These are phyloP conservation scores for Phataginus tricuspis DNA, from an alignment of 2,797 vertebrate species.

Conservation along the genomic window DNA sequence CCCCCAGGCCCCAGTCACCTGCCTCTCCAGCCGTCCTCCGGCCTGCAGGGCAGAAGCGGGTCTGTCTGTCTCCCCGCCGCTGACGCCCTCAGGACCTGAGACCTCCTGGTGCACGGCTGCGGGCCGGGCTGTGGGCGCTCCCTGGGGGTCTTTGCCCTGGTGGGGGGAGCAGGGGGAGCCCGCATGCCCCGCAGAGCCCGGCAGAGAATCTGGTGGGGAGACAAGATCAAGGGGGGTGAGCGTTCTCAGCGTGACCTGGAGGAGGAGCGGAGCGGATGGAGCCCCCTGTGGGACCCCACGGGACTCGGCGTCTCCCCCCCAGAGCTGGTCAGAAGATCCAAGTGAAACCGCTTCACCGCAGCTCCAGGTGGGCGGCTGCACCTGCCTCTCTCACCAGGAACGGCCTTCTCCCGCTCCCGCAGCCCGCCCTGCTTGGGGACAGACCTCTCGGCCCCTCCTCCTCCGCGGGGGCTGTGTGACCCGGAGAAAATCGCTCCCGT, in stretches of 20 bases:
- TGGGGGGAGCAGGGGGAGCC: background rate
- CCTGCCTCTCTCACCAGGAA: background rate
- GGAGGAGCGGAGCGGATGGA: too few relatives aligned
- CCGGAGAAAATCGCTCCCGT: background rate
- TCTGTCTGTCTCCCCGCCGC: background rate
- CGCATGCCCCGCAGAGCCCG: background rate
- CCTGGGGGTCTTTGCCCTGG: background rate
- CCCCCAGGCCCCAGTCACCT: too few relatives aligned
- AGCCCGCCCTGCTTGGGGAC: background rate
- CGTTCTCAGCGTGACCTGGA: background rate
- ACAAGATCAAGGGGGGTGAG: too few relatives aligned
- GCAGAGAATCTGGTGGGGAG: background rate
- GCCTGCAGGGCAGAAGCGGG: background rate
- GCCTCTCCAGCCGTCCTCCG: background rate
- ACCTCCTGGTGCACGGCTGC: accelerated
- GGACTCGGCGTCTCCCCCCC: background rate
- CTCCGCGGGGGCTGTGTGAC: background rate
- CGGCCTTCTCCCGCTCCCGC: background rate
- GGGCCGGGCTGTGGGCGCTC: background rate
- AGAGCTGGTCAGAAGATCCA: background rate
- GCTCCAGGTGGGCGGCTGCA: background rate
- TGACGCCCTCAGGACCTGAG: background rate
- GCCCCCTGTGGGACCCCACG: background rate
- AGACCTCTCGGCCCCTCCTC: background rate
- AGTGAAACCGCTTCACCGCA: too few relatives aligned